A percentile compares a stretch with the other conserved stretches of the same genome.
Conservation (phyloP, 2,888 invertebrate species). For the Melinaea marsaeus region DNA sequence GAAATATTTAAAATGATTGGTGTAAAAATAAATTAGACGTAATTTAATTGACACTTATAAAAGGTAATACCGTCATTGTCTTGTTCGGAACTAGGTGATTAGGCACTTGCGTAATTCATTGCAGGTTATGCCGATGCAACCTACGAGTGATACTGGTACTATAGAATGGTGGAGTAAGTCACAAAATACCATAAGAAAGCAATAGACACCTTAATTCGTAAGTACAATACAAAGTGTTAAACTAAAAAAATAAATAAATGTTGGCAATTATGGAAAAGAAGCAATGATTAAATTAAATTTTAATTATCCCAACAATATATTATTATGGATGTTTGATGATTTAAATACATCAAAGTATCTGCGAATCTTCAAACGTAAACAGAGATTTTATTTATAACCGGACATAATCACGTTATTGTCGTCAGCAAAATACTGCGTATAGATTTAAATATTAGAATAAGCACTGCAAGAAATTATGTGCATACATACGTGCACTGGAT, state of each 20-base stretch:
- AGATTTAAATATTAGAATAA: conserved; percentile 33
- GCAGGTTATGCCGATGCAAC: conserved; percentile 32
- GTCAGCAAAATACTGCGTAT: conserved; percentile 40
- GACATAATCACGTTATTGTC: conserved; percentile 38
- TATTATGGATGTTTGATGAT: not conserved
- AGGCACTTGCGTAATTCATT: conserved; percentile 37
- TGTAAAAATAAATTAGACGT: conserved; percentile 12
- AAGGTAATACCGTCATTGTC: conserved; percentile 14
- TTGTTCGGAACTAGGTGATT: conserved; percentile 31
- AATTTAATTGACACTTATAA: conserved; percentile 19
- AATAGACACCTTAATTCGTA: conserved; percentile 24
- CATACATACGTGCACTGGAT: conserved; percentile 63
- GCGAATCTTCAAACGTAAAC: conserved; percentile 39
- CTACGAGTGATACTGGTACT: conserved; percentile 8
- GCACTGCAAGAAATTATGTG: conserved; percentile 45
- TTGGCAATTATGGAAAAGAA: not conserved
- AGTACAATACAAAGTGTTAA: not conserved
- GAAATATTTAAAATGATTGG: conserved; percentile 8
- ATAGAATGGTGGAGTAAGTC: not conserved
- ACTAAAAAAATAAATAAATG: not conserved
- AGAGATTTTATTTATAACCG: conserved; percentile 31
- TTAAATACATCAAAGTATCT: conserved; percentile 32
- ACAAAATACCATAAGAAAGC: conserved; percentile 8
- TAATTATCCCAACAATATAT: conserved; percentile 1
- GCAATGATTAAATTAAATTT: not conserved